Evolutionary conservation across 2,888 invertebrate species (phyloP), one percentile per base, ranked within the genome.

Genomic region (Synanthedon andrenaeformis): DNA sequence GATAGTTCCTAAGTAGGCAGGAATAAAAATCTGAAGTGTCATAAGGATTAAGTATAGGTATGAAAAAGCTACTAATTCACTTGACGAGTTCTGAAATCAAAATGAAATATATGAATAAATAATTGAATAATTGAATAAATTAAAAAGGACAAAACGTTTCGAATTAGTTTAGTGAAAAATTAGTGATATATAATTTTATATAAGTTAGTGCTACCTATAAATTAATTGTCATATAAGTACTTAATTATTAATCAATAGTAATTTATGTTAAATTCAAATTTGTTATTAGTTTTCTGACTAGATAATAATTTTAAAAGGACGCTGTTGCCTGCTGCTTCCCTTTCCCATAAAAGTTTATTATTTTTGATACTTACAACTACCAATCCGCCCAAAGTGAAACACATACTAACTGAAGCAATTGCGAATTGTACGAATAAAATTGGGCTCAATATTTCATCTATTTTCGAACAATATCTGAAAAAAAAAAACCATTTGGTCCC

Each of bases 1-100:
- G 19, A 61, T 56, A n/a, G 65, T 62, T 0, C 66, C 66, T 19
- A 66, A 50, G 58, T 60, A 66, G 1, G 65, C 58, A 1, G 66
- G 65, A 5, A 64, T 52, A 49, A 63, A 64, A 55, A 66, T 64
- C 58, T 64, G 57, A 48, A 57, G 35, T 4, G 60, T 41, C 57
- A 64, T 60, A 5, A 57, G 59, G 28, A 57, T 48, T 42, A 62
- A 55, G 42, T 65, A 66, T 8, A 13, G 45, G 5, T 57, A 52
- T 57, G 62, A 54, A 19, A 61, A 62, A 23, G 62, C 28, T 6
- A 58, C 35, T 8, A 52, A 52, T 48, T 60, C 58, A 17, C 12
- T 13, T n/a, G 42, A n/a, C 5, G 42, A 13, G 13, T 42, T n/a
- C 42, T 42, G 42, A 42, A 42, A 42, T 10, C 13, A 13, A 42